A percentile compares a stretch with the other conserved stretches of the same genome.
Conservation (phyloP, 2,113 vertebrate species). For the Raja brachyura region DNA sequence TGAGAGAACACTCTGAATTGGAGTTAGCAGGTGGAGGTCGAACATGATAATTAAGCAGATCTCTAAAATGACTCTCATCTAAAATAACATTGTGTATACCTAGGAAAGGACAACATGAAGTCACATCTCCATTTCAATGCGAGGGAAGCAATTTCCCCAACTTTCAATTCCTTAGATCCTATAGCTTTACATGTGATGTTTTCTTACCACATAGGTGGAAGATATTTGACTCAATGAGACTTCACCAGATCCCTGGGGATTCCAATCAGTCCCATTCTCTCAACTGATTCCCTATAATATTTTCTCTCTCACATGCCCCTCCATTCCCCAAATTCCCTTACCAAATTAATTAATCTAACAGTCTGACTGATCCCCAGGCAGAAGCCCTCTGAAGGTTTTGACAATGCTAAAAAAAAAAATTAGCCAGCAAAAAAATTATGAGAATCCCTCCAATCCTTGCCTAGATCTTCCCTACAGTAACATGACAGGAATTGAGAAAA, state of each 20-base stretch:
- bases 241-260: too few relatives aligned
- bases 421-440: neutral
- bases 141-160: neutral
- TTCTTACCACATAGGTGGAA: too few relatives aligned
- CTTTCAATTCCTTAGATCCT: neutral
- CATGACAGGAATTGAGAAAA: neutral
- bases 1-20: constrained; percentile 85
- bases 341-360: too few relatives aligned
- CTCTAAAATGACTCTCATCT: constrained; percentile 90
- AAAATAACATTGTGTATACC: constrained; percentile 86
- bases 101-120: constrained; percentile 43
- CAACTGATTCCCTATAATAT: too few relatives aligned
- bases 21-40: constrained; percentile 83
- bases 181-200: neutral
- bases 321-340: too few relatives aligned
- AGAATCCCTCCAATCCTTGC: neutral
- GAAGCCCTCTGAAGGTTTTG: neutral
- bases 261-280: too few relatives aligned
- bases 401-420: neutral
- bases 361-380: too few relatives aligned
- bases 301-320: too few relatives aligned
- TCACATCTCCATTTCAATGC: neutral
- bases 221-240: too few relatives aligned
- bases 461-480: neutral
- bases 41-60: constrained; percentile 81